Conservation (phyloP, 2,888 invertebrate genomes). For the Trichopoda pennipes region DNA sequence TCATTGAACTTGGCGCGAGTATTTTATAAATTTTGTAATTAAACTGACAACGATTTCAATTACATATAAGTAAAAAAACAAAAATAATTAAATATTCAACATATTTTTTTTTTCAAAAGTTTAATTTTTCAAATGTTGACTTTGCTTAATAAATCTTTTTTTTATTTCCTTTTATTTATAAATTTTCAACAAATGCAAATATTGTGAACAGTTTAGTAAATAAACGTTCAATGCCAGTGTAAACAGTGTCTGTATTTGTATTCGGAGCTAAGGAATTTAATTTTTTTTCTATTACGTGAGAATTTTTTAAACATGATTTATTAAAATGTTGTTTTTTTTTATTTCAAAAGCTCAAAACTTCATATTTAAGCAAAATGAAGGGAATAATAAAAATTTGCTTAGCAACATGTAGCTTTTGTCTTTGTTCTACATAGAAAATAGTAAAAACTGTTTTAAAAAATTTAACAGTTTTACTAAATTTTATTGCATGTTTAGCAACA, state of each 20-base stretch:
- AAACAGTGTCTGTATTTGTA: not conserved
- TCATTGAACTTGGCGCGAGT: constrained; percentile 38
- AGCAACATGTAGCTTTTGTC: constrained; percentile 14
- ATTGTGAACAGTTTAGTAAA: constrained; percentile 22
- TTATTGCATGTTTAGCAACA: too few relatives aligned
- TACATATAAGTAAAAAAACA: not conserved
- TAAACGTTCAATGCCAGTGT: constrained; percentile 57
- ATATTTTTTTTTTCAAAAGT: constrained; percentile 1
- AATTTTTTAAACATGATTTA: constrained; percentile 33
- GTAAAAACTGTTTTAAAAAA: too few relatives aligned
- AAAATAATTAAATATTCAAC: constrained; percentile 26
- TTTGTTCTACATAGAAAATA: too few relatives aligned
- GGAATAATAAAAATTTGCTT: not conserved
- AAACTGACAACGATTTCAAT: not conserved
- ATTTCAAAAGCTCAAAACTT: not conserved
- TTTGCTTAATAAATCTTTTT: constrained; percentile 26
- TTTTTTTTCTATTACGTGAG: constrained; percentile 46
- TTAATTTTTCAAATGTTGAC: not conserved
- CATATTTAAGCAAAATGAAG: not conserved
- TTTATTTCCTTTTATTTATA: not conserved
- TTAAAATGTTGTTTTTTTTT: not conserved
- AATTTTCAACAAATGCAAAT: constrained; percentile 5
- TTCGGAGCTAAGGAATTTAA: constrained; percentile 21
- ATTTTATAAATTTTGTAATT: constrained; percentile 32
- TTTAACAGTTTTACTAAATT: too few relatives aligned